phyloP scores from a whole-genome alignment of 2,797 vertebrate species.

The Loris lydekkerianus region DNA sequence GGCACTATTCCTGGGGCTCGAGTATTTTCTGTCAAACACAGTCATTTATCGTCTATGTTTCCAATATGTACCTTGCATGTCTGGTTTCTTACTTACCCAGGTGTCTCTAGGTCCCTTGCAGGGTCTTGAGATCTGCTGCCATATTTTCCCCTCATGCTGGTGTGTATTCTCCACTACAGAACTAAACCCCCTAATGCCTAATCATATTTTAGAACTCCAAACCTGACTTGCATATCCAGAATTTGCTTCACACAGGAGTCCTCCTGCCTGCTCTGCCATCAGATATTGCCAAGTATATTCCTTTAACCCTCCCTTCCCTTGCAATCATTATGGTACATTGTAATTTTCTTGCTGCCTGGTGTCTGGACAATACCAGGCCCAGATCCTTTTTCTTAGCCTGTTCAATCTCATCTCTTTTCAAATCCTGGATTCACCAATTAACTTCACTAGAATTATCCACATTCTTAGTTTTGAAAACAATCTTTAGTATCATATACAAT shows the following conservation, averaged over 20 bases:
- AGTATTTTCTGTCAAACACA: background rate
- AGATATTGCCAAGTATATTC: background rate
- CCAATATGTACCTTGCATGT: background rate
- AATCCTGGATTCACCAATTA: constrained; percentile 1
- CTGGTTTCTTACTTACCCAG: background rate
- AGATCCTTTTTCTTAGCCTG: background rate
- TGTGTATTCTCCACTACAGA: background rate
- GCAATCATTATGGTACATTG: too few relatives aligned
- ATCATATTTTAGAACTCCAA: background rate
- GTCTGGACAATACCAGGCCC: background rate
- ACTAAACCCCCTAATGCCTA: background rate
- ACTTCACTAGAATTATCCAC: background rate
- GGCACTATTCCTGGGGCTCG: background rate
- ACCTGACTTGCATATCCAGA: background rate
- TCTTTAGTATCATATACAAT: background rate
- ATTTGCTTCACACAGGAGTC: background rate
- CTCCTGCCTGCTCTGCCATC: background rate
- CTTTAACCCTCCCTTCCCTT: background rate
- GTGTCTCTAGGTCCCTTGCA: background rate
- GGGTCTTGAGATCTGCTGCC: background rate
- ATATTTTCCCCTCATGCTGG: background rate
- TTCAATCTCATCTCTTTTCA: background rate
- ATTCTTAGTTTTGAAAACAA: background rate
- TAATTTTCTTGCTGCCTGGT: background rate
- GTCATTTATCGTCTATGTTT: background rate